Conservation (phyloP, 2,113 vertebrate genomes). For the Sorex araneus region DNA sequence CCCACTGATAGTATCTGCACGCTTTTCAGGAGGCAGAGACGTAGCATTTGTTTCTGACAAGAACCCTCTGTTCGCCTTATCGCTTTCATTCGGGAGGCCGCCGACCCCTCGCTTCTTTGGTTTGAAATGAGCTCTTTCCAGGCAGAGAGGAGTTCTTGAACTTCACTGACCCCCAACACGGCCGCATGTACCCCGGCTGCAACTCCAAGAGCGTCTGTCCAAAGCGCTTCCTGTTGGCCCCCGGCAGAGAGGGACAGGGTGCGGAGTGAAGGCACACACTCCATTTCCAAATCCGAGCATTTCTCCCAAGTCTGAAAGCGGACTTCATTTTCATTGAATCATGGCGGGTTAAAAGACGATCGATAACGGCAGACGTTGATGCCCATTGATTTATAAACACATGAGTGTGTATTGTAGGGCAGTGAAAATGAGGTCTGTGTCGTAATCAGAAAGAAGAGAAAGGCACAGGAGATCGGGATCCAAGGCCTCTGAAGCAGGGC, state of each 20-base stretch:
- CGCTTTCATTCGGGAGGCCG: slow-evolving; percentile 91
- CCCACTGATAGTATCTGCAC: slow-evolving; percentile 91
- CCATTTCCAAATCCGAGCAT: slow-evolving; percentile 6
- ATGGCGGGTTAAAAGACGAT: no score
- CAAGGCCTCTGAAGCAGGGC: background rate
- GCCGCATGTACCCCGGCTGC: slow-evolving; percentile 85
- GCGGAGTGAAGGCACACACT: slow-evolving; percentile 72
- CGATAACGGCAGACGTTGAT: background rate
- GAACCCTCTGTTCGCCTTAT: slow-evolving; percentile 91
- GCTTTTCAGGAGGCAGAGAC: slow-evolving; percentile 91
- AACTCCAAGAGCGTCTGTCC: slow-evolving; percentile 85
- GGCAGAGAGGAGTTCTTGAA: slow-evolving; percentile 88
- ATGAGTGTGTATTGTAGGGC: background rate
- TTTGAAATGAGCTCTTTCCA: slow-evolving; percentile 89
- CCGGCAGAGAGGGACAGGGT: slow-evolving; percentile 72
- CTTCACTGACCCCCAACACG: slow-evolving; percentile 87
- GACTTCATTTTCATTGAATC: slow-evolving; percentile 51
- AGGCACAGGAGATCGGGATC: background rate
- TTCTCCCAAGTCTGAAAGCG: background rate
- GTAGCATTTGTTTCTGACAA: slow-evolving; percentile 93
- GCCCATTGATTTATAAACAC: background rate
- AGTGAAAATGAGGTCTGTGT: slow-evolving; percentile 12
- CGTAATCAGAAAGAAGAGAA: background rate
- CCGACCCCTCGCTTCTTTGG: slow-evolving; percentile 87
- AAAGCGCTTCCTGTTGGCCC: slow-evolving; percentile 87